Percentiles rank a stretch among this genome's conserved stretches.
phyloP scores from a whole-genome alignment of 2,888 invertebrate genomes.

The Mycalesis mineus region DNA sequence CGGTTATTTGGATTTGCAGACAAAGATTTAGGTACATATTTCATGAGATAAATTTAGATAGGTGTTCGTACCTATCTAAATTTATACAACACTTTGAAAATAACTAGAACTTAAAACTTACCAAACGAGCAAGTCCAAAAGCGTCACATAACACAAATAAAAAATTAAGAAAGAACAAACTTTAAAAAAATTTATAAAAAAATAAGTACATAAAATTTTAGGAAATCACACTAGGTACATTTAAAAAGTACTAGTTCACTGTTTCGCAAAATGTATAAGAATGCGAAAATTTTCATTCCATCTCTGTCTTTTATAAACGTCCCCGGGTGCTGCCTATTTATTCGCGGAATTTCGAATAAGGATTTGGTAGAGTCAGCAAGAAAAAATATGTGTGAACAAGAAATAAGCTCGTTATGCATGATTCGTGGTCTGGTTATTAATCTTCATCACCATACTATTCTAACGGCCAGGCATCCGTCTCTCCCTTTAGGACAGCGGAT shows the following conservation, averaged over 20 bases:
- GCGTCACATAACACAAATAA: constrained; percentile 8
- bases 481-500: too few species aligned
- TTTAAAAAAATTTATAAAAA: background rate
- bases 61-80: too few species aligned
- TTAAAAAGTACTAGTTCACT: constrained; percentile 24
- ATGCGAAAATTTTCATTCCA: constrained; percentile 52
- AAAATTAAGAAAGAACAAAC: background rate
- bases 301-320: constrained; percentile 66
- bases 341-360: constrained; percentile 57
- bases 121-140: background rate
- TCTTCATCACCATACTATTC: too few species aligned
- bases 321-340: constrained; percentile 31
- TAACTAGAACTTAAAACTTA: too few species aligned
- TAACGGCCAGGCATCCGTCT: too few species aligned
- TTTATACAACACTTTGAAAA: too few species aligned
- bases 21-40: too few species aligned
- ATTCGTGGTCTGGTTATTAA: too few species aligned
- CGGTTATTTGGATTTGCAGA: too few species aligned
- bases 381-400: constrained; percentile 14
- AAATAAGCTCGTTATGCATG: too few species aligned
- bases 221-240: constrained; percentile 14
- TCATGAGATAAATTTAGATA: too few species aligned
- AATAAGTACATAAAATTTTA: background rate
- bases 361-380: constrained; percentile 50
- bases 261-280: constrained; percentile 42